Evolutionary conservation across 2,797 vertebrate species (phyloP), one percentile per base, ranked within the genome.

Genomic region (Argyrosomus regius): DNA sequence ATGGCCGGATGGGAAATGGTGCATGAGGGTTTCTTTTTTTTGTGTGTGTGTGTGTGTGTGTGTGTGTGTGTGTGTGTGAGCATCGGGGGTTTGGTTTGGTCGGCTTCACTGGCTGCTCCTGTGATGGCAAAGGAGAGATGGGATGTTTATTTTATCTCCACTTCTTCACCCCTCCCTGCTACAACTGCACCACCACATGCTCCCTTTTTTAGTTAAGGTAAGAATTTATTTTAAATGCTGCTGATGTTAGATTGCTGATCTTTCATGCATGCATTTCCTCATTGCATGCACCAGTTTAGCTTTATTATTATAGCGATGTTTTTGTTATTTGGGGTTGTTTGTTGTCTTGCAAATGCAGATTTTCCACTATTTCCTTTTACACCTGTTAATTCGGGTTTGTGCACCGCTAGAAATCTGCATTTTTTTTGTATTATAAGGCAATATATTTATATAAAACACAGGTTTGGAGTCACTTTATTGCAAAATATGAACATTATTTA

Each of bases 401-500:
- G 18, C 31, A 53, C 11, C 5, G 1, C 52, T 35, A 41, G 87
- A 17, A 59, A 49, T n/a, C 28, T 8, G 0, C 45, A 24, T 5
- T 20, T 59, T 57, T 48, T 22, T 28, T 18, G 1, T 93, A 95
- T 54, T 95, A 95, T 94, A 94, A 94, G 93, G 93, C 7, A 87
- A 16, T 13, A 2, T 20, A 6, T 57, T 9, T 39, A 9, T 6
- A 31, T 31, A 31, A 31, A 31, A 31, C 31, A 31, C 31, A 43
- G 0, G 4, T 50, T 50, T 31, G 0, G n/a, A 61, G n/a, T 22
- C 35, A 49, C 12, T 31, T 46, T 0, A 20, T 62, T 54, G 5
- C 20, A 53, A 45, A 31, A 86, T 90, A 5, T 3, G 13, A 54
- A 7, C 16, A 16, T 63, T 10, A 31, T 22, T 48, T 3, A 20